Base-by-base conservation (phyloP, 2,113 vertebrate genomes). In the Scolopax mira region DNA sequence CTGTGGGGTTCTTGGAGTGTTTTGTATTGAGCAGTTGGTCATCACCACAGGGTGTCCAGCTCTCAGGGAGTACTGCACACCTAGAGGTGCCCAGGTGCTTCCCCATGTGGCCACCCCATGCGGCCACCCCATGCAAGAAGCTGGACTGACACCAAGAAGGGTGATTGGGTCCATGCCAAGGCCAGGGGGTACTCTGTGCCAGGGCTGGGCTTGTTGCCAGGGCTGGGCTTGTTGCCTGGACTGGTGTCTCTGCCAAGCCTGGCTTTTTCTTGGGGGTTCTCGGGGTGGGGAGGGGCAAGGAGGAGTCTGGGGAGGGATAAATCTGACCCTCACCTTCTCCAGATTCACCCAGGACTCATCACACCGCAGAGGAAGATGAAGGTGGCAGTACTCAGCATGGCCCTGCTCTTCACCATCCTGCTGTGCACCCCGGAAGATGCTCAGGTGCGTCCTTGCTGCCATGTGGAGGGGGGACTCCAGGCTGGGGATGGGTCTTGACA, bases 81-180 rank as follows among this genome's bases (percentile, higher is more conserved):
- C 25, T 8, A 1, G 22, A 4, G 64, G 7, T 24, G 48, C 74
- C 44, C 4, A n/a, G 28, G 18, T 11, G 39, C 4, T 48, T 79
- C 39, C 57, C 3, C 1, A 8, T 39, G 35, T 19, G 57, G 58
- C 28, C 17, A 49, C 30, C n/a, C n/a, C 9, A 6, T n/a, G 41
- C 24, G 57, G 58, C 28, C 17, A 49, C 30, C n/a, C n/a, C 9
- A 6, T n/a, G 41, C 25, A 25, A 75, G 67, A 79, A 65, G 75
- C 24, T 57, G 75, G 57, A 30, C 1, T 0, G 16, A 41, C 80
- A 57, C 30, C 6, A 3, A 18, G 44, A 15, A 79, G 58, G 23
- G 51, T 24, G 37, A 15, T 5, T 14, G 58, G 61, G 17, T 25
- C 28, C 1, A 4, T 15, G 44, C 66, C 1, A 0, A 9, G 24